These are phyloP conservation scores for Mycalesis mineus DNA, from an alignment of 2,888 invertebrate genomes.

Conservation along the genomic window DNA sequence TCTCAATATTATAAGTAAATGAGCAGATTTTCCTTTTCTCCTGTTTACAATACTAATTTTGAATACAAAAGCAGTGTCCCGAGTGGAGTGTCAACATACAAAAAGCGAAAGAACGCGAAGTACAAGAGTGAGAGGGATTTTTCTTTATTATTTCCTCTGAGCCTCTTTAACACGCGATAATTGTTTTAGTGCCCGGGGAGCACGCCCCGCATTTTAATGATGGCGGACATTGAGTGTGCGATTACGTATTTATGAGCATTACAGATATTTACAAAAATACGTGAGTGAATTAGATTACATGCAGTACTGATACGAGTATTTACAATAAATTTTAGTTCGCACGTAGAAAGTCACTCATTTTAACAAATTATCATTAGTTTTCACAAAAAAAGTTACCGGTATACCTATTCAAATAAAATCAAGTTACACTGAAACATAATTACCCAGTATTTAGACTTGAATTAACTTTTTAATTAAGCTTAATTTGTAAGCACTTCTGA, in stretches of 20 bases:
- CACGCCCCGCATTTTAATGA: constrained; percentile 24
- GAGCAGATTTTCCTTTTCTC: constrained; percentile 14
- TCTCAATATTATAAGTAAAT: constrained; percentile 12
- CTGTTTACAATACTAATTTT: constrained; percentile 18
- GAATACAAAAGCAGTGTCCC: constrained; percentile 14
- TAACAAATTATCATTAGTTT: too few relatives aligned
- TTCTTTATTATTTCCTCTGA: constrained; percentile 33
- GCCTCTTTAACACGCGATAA: constrained; percentile 56
- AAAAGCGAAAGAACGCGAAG: constrained; percentile 16
- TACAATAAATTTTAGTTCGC: background rate
- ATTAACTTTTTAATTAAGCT: too few relatives aligned
- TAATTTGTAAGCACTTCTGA: too few relatives aligned
- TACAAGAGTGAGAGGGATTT: constrained; percentile 17
- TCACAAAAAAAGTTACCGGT: too few relatives aligned
- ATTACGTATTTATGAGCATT: constrained; percentile 11
- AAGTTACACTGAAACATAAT: too few relatives aligned
- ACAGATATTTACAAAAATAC: background rate
- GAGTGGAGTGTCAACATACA: constrained; percentile 24
- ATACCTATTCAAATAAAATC: too few relatives aligned
- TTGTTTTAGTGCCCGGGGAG: constrained; percentile 45
- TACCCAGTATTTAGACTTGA: too few relatives aligned
- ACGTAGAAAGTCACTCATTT: too few relatives aligned
- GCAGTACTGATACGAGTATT: too few relatives aligned
- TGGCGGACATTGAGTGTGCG: constrained; percentile 8
- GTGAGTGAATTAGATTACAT: too few relatives aligned